A percentile compares a stretch with the other conserved stretches of the same genome.
Evolutionary conservation across 2,113 vertebrate genomes (phyloP).

Genomic region (Archilochus colubris): DNA sequence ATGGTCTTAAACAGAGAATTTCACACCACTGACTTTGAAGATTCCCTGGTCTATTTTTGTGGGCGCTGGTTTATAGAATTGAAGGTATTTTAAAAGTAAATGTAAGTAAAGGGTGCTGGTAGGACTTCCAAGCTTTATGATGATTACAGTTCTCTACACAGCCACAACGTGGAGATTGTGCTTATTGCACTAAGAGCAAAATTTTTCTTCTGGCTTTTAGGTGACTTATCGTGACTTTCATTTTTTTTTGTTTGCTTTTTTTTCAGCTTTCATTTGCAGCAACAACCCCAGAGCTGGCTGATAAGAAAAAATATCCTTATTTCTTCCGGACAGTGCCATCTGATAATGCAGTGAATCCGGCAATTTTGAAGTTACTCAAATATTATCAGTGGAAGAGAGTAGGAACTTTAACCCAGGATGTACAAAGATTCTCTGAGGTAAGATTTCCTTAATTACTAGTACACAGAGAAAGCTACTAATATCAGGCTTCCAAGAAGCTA

Average conservation of each 20-base stretch:
- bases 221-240: not conserved
- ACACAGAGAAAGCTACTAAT: not conserved
- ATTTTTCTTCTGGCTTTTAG: not conserved
- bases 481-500: not conserved
- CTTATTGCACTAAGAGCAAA: not conserved
- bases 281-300: slow-evolving; percentile 95
- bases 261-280: slow-evolving; percentile 96
- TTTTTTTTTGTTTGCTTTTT: slow-evolving; percentile 19
- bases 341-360: slow-evolving; percentile 97
- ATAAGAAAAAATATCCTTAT: slow-evolving; percentile 99
- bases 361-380: slow-evolving; percentile 94
- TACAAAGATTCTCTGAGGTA: slow-evolving; percentile 98
- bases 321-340: slow-evolving; percentile 99
- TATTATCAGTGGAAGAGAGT: slow-evolving; percentile 94
- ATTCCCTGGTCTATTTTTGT: not conserved
- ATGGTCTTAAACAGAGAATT: not conserved
- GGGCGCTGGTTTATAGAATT: not conserved
- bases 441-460: slow-evolving; percentile 17
- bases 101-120: not conserved
- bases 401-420: slow-evolving; percentile 96
- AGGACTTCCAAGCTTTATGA: not conserved
- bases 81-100: not conserved
- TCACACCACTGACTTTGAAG: not conserved
- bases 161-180: not conserved
- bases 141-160: not conserved